Percentiles rank a stretch among this genome's conserved stretches.
phyloP scores from a whole-genome alignment of 1,140 invertebrate genomes.

The Drosophila grimshawi region DNA sequence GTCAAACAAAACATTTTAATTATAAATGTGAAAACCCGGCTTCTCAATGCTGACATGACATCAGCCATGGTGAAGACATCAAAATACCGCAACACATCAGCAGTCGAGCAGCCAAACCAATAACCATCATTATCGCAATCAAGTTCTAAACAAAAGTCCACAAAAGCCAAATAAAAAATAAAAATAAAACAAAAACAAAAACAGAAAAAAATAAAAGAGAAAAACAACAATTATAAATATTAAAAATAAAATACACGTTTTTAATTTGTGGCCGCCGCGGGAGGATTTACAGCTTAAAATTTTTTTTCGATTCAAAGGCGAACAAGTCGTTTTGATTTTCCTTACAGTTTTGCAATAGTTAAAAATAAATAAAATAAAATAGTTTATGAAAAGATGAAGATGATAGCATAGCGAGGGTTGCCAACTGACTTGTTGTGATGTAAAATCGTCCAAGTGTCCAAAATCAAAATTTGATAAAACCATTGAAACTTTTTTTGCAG shows the following conservation, averaged over 20 bases:
- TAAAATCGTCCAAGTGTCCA: no score
- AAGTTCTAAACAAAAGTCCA: conserved; percentile 46
- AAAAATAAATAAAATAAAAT: neutral
- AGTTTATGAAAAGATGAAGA: no score
- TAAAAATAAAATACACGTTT: conserved; percentile 34
- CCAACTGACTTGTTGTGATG: neutral
- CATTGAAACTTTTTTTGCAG: no score
- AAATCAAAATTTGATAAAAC: no score
- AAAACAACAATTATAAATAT: no score
- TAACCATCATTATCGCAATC: conserved; percentile 61
- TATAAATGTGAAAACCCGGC: conserved; percentile 46
- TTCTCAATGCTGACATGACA: conserved; percentile 68
- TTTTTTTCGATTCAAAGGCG: conserved; percentile 34
- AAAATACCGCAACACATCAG: conserved; percentile 27
- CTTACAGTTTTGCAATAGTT: conserved; percentile 16
- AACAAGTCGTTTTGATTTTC: conserved; percentile 51
- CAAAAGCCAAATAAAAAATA: conserved; percentile 28
- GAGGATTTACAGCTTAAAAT: conserved; percentile 29
- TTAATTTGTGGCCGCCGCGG: conserved; percentile 29
- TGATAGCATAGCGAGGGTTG: conserved; percentile 27
- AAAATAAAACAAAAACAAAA: conserved; percentile 25
- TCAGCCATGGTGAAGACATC: conserved; percentile 44
- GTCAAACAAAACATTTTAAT: conserved; percentile 45
- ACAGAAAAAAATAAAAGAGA: neutral
- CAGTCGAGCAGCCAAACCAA: conserved; percentile 33